Percentiles rank a stretch among this genome's conserved stretches.
phyloP scores from a whole-genome alignment of 2,888 invertebrate species.

The Aphrophora alni region DNA sequence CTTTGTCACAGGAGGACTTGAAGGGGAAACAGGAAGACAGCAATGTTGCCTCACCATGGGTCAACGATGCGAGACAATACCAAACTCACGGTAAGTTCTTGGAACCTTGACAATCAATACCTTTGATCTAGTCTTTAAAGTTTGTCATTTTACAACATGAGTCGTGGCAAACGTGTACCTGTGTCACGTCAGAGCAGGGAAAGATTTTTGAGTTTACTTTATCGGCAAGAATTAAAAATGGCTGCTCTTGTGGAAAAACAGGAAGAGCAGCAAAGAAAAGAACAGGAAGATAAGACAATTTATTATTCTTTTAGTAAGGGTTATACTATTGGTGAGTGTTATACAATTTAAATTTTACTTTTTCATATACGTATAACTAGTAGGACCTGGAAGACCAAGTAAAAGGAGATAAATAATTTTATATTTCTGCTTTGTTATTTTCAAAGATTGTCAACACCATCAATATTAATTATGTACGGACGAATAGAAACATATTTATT shows the following conservation, averaged over 20 bases:
- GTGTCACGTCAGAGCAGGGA: background rate
- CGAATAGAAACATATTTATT: too few relatives aligned
- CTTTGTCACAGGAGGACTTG: slow-evolving; percentile 54
- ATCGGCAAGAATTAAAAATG: slow-evolving; percentile 25
- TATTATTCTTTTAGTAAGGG: slow-evolving; percentile 15
- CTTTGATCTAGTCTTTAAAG: background rate
- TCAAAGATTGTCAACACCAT: too few relatives aligned
- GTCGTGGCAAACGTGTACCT: background rate
- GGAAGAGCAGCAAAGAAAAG: background rate
- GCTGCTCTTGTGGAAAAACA: background rate
- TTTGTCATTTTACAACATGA: background rate
- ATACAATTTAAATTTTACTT: too few relatives aligned
- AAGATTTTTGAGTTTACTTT: slow-evolving; percentile 12
- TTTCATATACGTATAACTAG: too few relatives aligned
- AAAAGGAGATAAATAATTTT: too few relatives aligned
- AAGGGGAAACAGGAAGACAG: slow-evolving; percentile 45
- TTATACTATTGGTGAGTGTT: slow-evolving; percentile 14
- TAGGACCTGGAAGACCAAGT: too few relatives aligned
- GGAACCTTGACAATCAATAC: background rate
- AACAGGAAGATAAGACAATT: background rate
- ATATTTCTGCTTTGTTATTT: too few relatives aligned
- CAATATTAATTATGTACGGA: too few relatives aligned
- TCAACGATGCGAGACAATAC: slow-evolving; percentile 54
- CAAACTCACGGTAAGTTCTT: slow-evolving; percentile 42
- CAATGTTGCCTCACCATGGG: slow-evolving; percentile 38